Percentiles rank a stretch among this genome's conserved stretches.
These are phyloP conservation scores for Synodontis membranacea DNA, from an alignment of 2,113 vertebrate species.

Conservation along the genomic window DNA sequence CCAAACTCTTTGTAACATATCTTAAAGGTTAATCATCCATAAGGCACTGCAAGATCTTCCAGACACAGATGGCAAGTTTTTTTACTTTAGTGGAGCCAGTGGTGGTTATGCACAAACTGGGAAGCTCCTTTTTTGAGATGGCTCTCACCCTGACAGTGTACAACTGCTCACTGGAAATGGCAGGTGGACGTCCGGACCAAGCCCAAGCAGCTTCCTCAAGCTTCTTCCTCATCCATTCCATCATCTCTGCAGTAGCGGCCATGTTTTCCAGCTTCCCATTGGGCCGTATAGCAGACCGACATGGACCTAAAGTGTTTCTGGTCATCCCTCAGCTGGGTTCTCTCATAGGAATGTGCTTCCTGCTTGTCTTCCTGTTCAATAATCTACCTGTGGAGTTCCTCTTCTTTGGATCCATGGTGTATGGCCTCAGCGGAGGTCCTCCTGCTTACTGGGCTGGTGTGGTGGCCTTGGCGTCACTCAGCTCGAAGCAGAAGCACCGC, in stretches of 20 bases:
- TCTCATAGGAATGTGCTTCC: slow-evolving; percentile 51
- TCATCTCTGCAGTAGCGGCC: slow-evolving; percentile 49
- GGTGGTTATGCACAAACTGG: slow-evolving; percentile 58
- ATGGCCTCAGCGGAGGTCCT: slow-evolving; percentile 57
- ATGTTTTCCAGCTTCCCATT: slow-evolving; percentile 54
- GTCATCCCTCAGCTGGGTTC: slow-evolving; percentile 58
- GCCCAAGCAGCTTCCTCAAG: slow-evolving; percentile 54
- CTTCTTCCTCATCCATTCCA: slow-evolving; percentile 59
- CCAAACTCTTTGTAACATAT: background rate
- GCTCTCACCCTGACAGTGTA: slow-evolving; percentile 58
- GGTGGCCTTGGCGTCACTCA: slow-evolving; percentile 51
- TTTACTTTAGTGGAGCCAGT: slow-evolving; percentile 58
- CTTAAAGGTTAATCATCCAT: slow-evolving; percentile 1
- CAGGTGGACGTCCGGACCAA: slow-evolving; percentile 46
- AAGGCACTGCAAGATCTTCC: background rate
- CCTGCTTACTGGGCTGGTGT: slow-evolving; percentile 61
- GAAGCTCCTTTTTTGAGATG: slow-evolving; percentile 58
- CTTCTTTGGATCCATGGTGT: slow-evolving; percentile 48
- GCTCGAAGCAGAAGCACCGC: slow-evolving; percentile 46
- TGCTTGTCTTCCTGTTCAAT: slow-evolving; percentile 52
- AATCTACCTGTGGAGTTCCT: slow-evolving; percentile 56
- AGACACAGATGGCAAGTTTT: slow-evolving; percentile 45
- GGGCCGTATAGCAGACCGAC: slow-evolving; percentile 49
- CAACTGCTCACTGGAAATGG: slow-evolving; percentile 46
- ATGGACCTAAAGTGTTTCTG: slow-evolving; percentile 56